Conservation (phyloP, 2,113 vertebrate genomes). For the Puffinus mauretanicus region DNA sequence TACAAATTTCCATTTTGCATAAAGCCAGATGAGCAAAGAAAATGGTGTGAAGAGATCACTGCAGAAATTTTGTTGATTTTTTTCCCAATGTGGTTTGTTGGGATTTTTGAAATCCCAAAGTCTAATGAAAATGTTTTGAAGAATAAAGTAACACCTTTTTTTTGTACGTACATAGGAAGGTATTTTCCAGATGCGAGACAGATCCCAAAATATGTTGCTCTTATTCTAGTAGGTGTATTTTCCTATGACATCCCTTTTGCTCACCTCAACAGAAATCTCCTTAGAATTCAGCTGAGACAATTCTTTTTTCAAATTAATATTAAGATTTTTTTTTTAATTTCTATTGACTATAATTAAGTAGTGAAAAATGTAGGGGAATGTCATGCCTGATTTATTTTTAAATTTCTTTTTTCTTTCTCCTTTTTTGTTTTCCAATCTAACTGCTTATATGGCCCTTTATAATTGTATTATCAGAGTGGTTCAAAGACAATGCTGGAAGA, state of each 20-base stretch:
- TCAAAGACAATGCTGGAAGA: neutral
- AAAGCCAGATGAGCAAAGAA: neutral
- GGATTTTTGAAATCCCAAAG: neutral
- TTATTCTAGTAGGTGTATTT: neutral
- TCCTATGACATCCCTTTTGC: neutral
- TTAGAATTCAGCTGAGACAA: neutral
- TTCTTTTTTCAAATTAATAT: neutral
- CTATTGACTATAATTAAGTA: neutral
- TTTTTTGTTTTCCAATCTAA: neutral
- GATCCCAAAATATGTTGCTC: neutral
- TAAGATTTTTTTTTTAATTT: neutral
- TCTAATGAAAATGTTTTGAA: neutral
- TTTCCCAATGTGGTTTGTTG: neutral
- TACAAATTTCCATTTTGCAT: neutral
- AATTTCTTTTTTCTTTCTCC: neutral
- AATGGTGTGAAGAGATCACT: neutral
- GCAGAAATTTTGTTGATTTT: neutral
- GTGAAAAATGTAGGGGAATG: neutral
- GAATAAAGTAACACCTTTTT: neutral
- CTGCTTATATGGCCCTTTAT: neutral
- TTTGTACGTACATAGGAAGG: rapidly evolving
- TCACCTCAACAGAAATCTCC: neutral
- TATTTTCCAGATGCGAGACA: neutral
- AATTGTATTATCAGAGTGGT: neutral
- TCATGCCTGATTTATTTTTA: neutral